phyloP scores from a whole-genome alignment of 2,797 vertebrate species.

The Hemitrygon akajei region DNA sequence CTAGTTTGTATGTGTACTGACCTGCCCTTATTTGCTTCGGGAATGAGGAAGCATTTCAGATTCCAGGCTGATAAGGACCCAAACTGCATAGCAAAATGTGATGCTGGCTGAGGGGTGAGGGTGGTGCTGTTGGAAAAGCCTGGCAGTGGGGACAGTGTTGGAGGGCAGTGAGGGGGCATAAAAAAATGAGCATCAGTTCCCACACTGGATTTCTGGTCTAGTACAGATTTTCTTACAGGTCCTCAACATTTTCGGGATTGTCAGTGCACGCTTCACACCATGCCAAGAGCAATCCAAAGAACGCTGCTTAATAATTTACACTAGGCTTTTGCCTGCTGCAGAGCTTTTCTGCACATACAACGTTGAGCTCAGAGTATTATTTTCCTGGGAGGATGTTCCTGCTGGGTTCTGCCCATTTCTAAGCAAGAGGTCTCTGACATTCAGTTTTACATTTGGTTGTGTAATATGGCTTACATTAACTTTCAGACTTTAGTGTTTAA shows the following conservation, averaged over 20 bases:
- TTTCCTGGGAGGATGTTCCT: neutral
- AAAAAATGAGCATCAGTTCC: neutral
- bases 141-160: no score
- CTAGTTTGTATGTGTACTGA: neutral
- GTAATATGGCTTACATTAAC: neutral
- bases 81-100: no score
- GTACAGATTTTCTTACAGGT: no score
- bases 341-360: neutral
- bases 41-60: no score
- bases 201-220: neutral
- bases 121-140: no score
- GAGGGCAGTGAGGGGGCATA: no score
- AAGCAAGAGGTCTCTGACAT: neutral
- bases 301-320: neutral
- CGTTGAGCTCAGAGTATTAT: neutral
- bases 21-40: neutral
- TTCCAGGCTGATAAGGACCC: no score
- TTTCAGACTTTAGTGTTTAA: conserved; percentile 5
- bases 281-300: neutral
- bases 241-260: neutral
- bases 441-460: neutral
- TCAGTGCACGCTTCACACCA: neutral
- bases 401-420: neutral
- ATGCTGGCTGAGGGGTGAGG: no score
- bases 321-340: neutral